Percentiles rank a stretch among this genome's conserved stretches.
Conservation (phyloP, 1,140 invertebrate species). For the Drosophila pruinosa region DNA sequence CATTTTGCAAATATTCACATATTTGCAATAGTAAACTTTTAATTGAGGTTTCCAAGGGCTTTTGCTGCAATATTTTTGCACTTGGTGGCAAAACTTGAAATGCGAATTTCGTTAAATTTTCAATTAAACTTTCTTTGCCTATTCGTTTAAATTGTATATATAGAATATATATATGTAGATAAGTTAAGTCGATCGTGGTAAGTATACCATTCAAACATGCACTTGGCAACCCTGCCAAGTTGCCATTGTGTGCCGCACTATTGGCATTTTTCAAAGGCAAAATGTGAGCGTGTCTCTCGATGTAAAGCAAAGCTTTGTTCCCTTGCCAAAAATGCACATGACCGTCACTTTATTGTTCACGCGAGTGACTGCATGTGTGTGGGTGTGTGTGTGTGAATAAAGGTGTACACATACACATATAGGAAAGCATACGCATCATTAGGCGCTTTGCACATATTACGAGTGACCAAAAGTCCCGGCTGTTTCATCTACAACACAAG, state of each 20-base stretch:
- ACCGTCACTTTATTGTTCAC: constrained; percentile 45
- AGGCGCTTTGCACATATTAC: constrained; percentile 50
- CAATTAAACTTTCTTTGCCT: not conserved
- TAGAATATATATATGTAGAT: no score
- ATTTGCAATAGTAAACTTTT: not conserved
- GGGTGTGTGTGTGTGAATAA: not conserved
- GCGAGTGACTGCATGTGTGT: not conserved
- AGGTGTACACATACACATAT: not conserved
- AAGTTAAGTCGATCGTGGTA: no score
- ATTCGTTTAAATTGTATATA: constrained; percentile 2
- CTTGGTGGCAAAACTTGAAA: not conserved
- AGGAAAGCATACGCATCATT: constrained; percentile 48
- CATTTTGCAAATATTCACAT: not conserved
- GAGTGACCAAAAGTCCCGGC: constrained; percentile 2
- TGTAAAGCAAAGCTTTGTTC: constrained; percentile 17
- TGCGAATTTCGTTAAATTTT: not conserved
- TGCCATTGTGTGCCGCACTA: constrained; percentile 10
- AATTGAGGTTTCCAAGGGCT: not conserved
- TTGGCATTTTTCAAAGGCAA: constrained; percentile 22
- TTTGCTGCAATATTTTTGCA: not conserved
- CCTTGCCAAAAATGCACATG: constrained; percentile 41
- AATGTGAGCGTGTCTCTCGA: not conserved
- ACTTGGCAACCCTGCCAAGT: constrained; percentile 33
- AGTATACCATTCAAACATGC: no score
- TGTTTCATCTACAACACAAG: constrained; percentile 5